A percentile compares a stretch with the other conserved stretches of the same genome.
Evolutionary conservation across 2,797 vertebrate species (phyloP).

Genomic region (Ctenosaura bakeri): DNA sequence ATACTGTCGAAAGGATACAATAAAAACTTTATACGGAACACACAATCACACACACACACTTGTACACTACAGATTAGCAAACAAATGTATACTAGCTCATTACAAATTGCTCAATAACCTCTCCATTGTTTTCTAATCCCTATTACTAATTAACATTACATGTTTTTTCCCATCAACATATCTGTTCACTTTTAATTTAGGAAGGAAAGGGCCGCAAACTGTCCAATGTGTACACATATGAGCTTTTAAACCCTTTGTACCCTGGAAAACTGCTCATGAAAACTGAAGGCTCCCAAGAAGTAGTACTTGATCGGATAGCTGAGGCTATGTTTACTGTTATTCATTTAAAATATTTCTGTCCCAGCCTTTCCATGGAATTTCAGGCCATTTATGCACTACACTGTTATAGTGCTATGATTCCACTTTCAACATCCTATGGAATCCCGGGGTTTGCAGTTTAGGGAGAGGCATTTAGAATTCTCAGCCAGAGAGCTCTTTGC

Average conservation of each 20-base stretch:
- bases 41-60: neutral
- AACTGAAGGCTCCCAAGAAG: neutral
- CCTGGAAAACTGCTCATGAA: neutral
- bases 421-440: too few species aligned
- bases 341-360: too few species aligned
- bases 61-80: neutral
- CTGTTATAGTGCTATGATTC: too few species aligned
- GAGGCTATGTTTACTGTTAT: too few species aligned
- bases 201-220: neutral
- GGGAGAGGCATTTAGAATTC: too few species aligned
- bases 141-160: neutral
- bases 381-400: too few species aligned
- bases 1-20: slow-evolving; percentile 59
- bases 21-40: slow-evolving; percentile 5
- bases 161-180: neutral
- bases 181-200: neutral
- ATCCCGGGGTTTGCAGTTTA: too few species aligned
- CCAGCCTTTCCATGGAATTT: too few species aligned
- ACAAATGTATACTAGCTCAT: neutral
- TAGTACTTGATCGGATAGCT: neutral
- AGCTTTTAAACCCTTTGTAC: neutral
- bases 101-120: slow-evolving; percentile 1
- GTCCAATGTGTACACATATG: neutral
- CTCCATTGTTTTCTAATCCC: neutral
- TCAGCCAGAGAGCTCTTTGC: too few species aligned